Evolutionary conservation across 2,797 vertebrate species (phyloP).

Genomic region (Sebastes nivosus): DNA sequence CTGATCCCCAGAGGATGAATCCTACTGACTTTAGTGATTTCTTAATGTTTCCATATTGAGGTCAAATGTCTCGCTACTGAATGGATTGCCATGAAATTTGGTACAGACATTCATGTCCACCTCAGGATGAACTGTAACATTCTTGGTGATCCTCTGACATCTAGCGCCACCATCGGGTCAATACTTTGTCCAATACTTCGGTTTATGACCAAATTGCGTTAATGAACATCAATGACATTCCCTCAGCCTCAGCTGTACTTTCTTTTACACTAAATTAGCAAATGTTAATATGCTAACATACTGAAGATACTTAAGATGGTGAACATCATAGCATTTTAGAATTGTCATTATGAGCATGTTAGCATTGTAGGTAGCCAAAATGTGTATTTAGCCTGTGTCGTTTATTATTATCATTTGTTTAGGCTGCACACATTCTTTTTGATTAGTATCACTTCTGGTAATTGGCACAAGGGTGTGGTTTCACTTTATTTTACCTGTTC

Average conservation of each 20-base stretch:
- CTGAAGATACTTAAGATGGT: neutral
- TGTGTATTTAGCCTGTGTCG: too few relatives aligned
- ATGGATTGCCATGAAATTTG: neutral
- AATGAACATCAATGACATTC: neutral
- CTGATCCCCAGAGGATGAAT: neutral
- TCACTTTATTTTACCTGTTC: too few relatives aligned
- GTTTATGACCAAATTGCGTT: neutral
- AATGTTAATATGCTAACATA: neutral
- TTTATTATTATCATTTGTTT: too few relatives aligned
- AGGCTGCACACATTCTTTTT: too few relatives aligned
- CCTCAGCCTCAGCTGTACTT: neutral
- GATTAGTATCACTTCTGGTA: accelerated
- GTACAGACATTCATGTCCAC: neutral
- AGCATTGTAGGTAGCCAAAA: too few relatives aligned
- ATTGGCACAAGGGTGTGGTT: too few relatives aligned
- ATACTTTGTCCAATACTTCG: neutral
- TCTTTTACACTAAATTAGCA: neutral
- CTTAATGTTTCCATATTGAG: neutral
- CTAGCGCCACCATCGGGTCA: neutral
- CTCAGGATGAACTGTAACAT: neutral
- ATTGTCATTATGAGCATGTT: too few relatives aligned
- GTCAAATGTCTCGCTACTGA: neutral
- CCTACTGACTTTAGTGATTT: neutral
- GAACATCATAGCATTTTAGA: too few relatives aligned
- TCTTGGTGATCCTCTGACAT: neutral